These are phyloP conservation scores for Clepsis dumicolana DNA, from an alignment of 2,888 invertebrate genomes.

Conservation along the genomic window DNA sequence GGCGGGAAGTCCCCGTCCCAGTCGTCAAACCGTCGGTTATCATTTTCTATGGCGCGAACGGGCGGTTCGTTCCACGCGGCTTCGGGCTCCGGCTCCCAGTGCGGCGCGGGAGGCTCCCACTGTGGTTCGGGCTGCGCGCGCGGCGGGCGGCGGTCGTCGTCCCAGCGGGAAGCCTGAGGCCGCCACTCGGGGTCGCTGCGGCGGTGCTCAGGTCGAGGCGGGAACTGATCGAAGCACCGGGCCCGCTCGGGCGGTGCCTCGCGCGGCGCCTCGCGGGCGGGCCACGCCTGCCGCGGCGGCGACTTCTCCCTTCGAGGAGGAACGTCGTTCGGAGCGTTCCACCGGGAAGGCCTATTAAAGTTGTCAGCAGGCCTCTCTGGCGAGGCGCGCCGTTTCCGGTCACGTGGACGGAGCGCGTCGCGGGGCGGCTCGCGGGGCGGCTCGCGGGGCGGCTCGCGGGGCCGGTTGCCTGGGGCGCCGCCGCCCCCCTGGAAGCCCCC, in stretches of 20 bases:
- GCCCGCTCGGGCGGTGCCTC: neutral
- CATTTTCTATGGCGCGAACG: neutral
- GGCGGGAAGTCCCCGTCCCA: slow-evolving; percentile 12
- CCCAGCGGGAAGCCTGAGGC: slow-evolving; percentile 9
- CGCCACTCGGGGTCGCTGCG: slow-evolving; percentile 9
- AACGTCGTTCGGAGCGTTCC: slow-evolving; percentile 1
- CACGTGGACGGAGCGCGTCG: neutral
- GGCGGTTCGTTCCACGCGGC: slow-evolving; percentile 14
- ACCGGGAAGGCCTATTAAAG: slow-evolving; percentile 2
- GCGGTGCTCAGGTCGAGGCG: slow-evolving; percentile 3
- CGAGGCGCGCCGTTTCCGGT: slow-evolving; percentile 26
- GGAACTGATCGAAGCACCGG: slow-evolving; percentile 15
- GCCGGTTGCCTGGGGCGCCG: neutral
- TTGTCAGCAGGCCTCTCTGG: slow-evolving; percentile 14
- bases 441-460: slow-evolving; percentile 1
- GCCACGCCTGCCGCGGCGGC: slow-evolving; percentile 13
- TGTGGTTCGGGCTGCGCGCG: neutral
- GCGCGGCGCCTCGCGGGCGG: neutral
- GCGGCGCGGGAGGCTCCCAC: neutral
- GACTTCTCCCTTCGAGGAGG: neutral
- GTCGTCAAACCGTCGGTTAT: neutral
- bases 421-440: neutral
- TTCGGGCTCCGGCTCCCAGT: slow-evolving; percentile 20
- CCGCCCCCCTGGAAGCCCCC: slow-evolving; percentile 14
- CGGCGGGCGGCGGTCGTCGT: neutral